These are phyloP conservation scores for Habropoda laboriosa DNA, from an alignment of 1,140 invertebrate species.

Conservation along the genomic window DNA sequence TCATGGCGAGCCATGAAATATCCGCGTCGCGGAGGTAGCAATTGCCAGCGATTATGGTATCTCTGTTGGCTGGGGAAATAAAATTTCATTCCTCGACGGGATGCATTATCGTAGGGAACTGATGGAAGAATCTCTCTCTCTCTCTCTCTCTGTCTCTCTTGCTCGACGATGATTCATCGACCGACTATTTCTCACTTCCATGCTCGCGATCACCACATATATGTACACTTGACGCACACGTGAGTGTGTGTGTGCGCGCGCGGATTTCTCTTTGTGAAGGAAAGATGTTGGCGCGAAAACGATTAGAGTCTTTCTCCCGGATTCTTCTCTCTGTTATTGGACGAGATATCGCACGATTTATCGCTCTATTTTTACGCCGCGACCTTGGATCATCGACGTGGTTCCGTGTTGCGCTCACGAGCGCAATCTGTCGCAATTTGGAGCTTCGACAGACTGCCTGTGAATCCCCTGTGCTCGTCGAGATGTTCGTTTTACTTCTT, in stretches of 20 bases:
- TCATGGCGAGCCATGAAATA: slow-evolving; percentile 23
- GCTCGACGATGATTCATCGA: slow-evolving; percentile 58
- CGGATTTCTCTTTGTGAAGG: too few species aligned
- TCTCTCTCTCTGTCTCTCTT: not conserved
- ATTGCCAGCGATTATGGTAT: slow-evolving; percentile 40
- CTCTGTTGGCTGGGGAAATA: slow-evolving; percentile 13
- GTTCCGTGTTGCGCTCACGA: slow-evolving; percentile 26
- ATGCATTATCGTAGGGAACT: slow-evolving; percentile 21
- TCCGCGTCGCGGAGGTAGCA: slow-evolving; percentile 18
- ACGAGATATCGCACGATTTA: slow-evolving; percentile 57
- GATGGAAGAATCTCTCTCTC: slow-evolving; percentile 23
- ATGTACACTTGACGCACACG: too few species aligned
- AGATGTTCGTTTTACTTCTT: not conserved
- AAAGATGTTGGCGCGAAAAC: slow-evolving; percentile 25
- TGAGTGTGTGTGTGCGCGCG: too few species aligned
- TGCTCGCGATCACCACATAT: too few species aligned
- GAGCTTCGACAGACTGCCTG: too few species aligned
- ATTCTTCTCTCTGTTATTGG: slow-evolving; percentile 6
- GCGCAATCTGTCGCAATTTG: slow-evolving; percentile 35
- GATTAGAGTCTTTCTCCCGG: slow-evolving; percentile 45
- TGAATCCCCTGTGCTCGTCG: not conserved
- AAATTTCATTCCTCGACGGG: slow-evolving; percentile 39
- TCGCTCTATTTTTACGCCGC: slow-evolving; percentile 53
- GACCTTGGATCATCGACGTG: slow-evolving; percentile 36
- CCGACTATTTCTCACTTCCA: slow-evolving; percentile 41